Base-by-base conservation (phyloP, 2,113 vertebrate species). In the Trematocara unimaculatum region DNA sequence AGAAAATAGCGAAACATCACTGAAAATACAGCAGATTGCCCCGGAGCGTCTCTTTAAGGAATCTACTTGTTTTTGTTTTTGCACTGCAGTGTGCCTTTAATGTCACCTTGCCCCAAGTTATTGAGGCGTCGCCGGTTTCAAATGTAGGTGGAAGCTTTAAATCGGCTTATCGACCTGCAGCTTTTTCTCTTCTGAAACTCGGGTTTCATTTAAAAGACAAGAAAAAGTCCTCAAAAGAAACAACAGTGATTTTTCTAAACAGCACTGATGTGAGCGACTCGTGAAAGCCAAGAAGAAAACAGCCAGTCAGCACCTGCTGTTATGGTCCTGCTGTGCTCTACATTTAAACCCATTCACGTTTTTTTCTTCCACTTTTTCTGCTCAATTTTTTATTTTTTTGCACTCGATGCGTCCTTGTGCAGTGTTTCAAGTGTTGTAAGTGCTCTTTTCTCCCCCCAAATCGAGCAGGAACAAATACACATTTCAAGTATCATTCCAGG, bases 81-180 rank as follows among this genome's bases (percentile, higher is more conserved):
- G 47, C 53, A 29, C 70, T 40, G 10, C 49, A 31, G 17, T 4
- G 74, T 78, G 7, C 47, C 14, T 88, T 81, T 70, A 49, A 74
- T 47, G 79, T 80, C 78, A 11, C 29, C 53, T 58, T n/a, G 26
- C 58, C 23, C 17, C 5, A 2, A 40, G 84, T 86, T 31, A 29
- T 3, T 3, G 60, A 33, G 29, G 54, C 47, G 79, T 5, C 29
- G 2, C 56, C 23, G 35, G 4, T 38, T 70, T 81, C 10, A 3
- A 13, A 23, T 14, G 70, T 35, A 58, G 49, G 87, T 70, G 60
- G 53, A 47, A 51, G 81, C 81, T 54, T 83, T 23, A 84, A 84
- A 82, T 85, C 83, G 72, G 81, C 80, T 72, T 42, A 82, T 81
- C 45, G 20, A 91, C 83, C 87, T 9, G 83, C 78, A 74, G 92